Evolutionary conservation across 2,113 vertebrate genomes (phyloP), one percentile per base, ranked within the genome.

Genomic region (Apteryx owenii): DNA sequence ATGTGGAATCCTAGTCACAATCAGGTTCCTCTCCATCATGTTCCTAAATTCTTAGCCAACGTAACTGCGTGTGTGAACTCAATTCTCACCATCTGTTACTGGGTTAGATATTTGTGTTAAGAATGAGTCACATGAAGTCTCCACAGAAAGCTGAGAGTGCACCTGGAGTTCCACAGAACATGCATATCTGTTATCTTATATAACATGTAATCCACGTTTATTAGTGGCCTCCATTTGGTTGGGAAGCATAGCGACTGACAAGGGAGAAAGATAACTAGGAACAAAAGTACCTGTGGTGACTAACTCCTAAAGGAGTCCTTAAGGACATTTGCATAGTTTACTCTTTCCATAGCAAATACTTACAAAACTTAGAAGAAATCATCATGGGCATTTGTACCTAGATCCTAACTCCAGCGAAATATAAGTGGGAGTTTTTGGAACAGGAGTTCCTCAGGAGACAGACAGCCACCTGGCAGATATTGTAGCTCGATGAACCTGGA

Each of bases 261-360:
- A 58, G 8, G 17, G 56, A 31, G 60, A 53, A n/a, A 36, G 15
- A 36, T 79, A 36, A 53, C 19, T 48, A 71, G 28, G 40, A 90
- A 40, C 13, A 78, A 66, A 33, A 66, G 3, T 11, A 64, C 6
- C 38, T 54, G 40, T n/a, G 10, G 3, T 28, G 86, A 7, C 18
- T 72, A 56, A 69, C 12, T 3, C 13, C 48, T 61, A 10, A n/a
- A 46, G 60, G 15, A 9, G 1, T 26, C 80, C 84, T 68, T 42
- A 84, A 66, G 16, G 4, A 31, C 7, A 9, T 48, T 78, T 23
- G 9, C 12, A n/a, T 5, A 13, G 7, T 40, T 69, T 85, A 33
- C 14, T 64, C 26, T 7, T 79, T 18, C 23, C 0, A 0, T 12
- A 23, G 12, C 7, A 9, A 94, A 58, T 1, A 22, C 1, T 58